Percentiles rank a stretch among this genome's conserved stretches.
phyloP scores from a whole-genome alignment of 2,888 invertebrate species.

The Drosophila quinaria region DNA sequence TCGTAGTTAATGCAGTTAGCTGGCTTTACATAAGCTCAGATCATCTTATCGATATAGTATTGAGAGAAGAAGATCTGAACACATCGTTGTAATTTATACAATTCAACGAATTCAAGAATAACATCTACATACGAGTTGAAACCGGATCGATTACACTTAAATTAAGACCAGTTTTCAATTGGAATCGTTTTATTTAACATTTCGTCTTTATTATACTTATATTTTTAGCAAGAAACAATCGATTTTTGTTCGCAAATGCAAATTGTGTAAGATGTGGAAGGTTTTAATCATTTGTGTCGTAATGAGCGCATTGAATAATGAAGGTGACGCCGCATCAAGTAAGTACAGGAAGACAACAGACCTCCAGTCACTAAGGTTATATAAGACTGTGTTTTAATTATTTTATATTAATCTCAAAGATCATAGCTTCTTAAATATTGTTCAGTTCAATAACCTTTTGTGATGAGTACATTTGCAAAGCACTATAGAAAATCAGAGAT shows the following conservation, averaged over 20 bases:
- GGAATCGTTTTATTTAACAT: neutral
- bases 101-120: slow-evolving; percentile 20
- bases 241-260: slow-evolving; percentile 54
- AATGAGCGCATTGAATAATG: slow-evolving; percentile 68
- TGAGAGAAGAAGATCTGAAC: slow-evolving; percentile 2
- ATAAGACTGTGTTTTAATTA: neutral
- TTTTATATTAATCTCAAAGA: slow-evolving; percentile 16
- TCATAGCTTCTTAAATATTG: slow-evolving; percentile 1
- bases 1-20: slow-evolving; percentile 22
- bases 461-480: neutral
- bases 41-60: slow-evolving; percentile 9
- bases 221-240: slow-evolving; percentile 30
- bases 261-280: slow-evolving; percentile 79
- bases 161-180: slow-evolving; percentile 50
- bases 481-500: neutral
- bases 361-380: slow-evolving; percentile 7
- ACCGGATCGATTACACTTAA: slow-evolving; percentile 43
- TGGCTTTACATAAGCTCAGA: slow-evolving; percentile 8
- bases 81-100: slow-evolving; percentile 38
- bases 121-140: slow-evolving; percentile 23
- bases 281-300: slow-evolving; percentile 74
- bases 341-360: slow-evolving; percentile 36
- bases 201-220: slow-evolving; percentile 4
- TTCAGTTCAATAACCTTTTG: slow-evolving; percentile 16
- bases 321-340: slow-evolving; percentile 71